phyloP scores from a whole-genome alignment of 2,113 vertebrate species.

The Lophochroa leadbeateri region DNA sequence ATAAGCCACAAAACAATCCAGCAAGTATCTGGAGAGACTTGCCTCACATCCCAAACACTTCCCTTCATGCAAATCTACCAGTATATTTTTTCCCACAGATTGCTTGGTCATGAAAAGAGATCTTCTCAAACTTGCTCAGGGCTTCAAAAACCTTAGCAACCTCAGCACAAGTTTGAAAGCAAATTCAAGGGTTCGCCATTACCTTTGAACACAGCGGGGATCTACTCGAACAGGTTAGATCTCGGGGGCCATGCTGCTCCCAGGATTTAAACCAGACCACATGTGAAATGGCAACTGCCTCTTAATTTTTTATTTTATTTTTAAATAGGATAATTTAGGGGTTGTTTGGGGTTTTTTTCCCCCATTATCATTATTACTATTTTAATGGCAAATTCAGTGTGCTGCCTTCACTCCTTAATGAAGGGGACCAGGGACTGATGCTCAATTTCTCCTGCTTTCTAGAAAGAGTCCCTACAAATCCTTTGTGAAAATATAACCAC shows the following conservation, averaged over 20 bases:
- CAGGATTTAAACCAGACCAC: constrained; percentile 75
- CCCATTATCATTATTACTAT: neutral
- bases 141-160: neutral
- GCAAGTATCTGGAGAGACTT: neutral
- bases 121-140: neutral
- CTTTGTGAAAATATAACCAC: constrained; percentile 23
- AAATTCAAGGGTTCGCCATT: neutral
- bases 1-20: neutral
- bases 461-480: constrained; percentile 58
- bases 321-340: constrained; percentile 70
- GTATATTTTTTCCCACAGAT: neutral
- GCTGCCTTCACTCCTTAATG: constrained; percentile 66
- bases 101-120: neutral
- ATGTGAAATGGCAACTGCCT: constrained; percentile 73
- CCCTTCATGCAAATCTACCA: neutral
- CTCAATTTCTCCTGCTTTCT: constrained; percentile 55
- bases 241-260: constrained; percentile 62
- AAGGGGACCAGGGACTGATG: constrained; percentile 24
- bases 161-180: neutral
- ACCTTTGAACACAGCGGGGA: constrained; percentile 76
- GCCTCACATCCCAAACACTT: neutral
- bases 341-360: neutral
- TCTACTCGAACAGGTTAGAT: constrained; percentile 64
- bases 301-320: constrained; percentile 56
- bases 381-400: constrained; percentile 54